These are phyloP conservation scores for Trilocha varians DNA, from an alignment of 2,888 invertebrate species.

Conservation along the genomic window DNA sequence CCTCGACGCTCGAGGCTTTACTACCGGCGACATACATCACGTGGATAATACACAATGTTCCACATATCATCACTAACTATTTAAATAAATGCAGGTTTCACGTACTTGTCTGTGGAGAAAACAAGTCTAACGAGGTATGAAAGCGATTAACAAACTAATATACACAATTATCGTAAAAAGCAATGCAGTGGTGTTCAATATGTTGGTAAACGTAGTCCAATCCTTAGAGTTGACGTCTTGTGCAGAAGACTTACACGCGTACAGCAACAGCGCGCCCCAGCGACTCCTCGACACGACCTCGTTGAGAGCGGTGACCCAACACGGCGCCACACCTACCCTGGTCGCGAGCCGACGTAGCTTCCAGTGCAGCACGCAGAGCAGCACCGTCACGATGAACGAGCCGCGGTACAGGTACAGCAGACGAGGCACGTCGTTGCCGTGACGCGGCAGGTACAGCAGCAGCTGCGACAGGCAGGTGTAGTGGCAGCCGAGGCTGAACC, in stretches of 20 bases:
- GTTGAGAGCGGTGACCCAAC: background rate
- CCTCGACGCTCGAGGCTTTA: background rate
- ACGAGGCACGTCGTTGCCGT: constrained; percentile 12
- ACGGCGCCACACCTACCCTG: constrained; percentile 1
- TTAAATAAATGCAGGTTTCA: too few species aligned
- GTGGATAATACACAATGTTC: background rate
- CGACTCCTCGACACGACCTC: background rate
- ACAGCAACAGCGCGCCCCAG: background rate
- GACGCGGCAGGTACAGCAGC: constrained; percentile 11
- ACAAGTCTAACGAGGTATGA: constrained; percentile 6
- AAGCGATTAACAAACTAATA: constrained; percentile 6
- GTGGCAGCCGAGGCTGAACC: constrained; percentile 17
- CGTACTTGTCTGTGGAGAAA: too few species aligned
- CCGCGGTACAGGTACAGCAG: constrained; percentile 16
- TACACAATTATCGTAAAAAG: constrained; percentile 8
- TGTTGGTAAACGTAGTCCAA: constrained; percentile 12
- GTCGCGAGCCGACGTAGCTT: background rate
- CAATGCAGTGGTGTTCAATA: constrained; percentile 10
- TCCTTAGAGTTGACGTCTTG: constrained; percentile 3
- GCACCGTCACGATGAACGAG: constrained; percentile 13
- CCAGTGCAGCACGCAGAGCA: constrained; percentile 1
- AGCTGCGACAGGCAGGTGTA: constrained; percentile 14
- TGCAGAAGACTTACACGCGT: constrained; percentile 6
- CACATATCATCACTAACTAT: too few species aligned
- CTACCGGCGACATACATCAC: background rate